Conservation (phyloP, 2,888 invertebrate species). For the Yponomeuta cagnagella region DNA sequence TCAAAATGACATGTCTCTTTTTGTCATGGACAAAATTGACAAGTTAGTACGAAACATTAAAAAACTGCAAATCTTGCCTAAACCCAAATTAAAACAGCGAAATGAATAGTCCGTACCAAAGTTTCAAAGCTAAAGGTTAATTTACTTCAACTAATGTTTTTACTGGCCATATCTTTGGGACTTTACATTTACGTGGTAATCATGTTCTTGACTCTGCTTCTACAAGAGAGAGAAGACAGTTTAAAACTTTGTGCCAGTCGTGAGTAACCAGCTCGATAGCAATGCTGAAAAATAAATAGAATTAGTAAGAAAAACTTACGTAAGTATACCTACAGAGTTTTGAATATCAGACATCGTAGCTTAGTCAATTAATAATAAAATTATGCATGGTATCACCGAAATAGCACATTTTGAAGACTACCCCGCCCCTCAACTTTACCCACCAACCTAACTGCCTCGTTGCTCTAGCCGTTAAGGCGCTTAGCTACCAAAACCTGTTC, state of each 20-base stretch:
- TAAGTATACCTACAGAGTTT: too few relatives aligned
- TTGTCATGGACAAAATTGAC: not conserved
- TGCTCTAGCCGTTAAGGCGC: too few relatives aligned
- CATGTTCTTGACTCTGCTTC: not conserved
- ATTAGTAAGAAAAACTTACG: too few relatives aligned
- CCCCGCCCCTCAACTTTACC: too few relatives aligned
- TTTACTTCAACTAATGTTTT: not conserved
- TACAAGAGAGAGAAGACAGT: not conserved
- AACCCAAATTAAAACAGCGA: not conserved
- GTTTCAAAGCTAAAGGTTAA: not conserved
- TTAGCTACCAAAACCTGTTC: too few relatives aligned
- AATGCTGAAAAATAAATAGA: not conserved
- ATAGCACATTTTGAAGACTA: too few relatives aligned
- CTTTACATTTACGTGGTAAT: not conserved
- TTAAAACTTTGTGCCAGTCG: not conserved
- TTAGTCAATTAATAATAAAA: too few relatives aligned
- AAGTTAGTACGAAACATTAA: not conserved
- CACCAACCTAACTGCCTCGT: too few relatives aligned
- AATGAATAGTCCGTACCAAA: not conserved
- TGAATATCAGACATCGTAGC: too few relatives aligned
- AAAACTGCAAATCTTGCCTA: constrained; percentile 39
- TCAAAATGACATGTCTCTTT: not conserved
- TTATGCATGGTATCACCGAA: too few relatives aligned
- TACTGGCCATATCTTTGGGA: not conserved
- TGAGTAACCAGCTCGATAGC: not conserved